Evolutionary conservation across 2,113 vertebrate species (phyloP), one percentile per base, ranked within the genome.

Genomic region (Numida meleagris): DNA sequence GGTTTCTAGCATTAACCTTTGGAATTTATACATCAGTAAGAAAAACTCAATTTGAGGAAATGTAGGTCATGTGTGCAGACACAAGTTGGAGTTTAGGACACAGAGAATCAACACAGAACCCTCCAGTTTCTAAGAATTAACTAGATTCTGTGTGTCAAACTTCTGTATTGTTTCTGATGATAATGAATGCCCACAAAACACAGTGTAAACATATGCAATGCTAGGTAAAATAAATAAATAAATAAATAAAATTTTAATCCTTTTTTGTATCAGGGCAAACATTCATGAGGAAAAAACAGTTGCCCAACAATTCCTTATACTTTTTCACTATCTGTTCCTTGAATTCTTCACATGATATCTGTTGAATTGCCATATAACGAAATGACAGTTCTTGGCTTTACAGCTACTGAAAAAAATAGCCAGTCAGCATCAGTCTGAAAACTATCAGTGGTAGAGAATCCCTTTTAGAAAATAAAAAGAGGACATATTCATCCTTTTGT

Each of bases 261-360:
- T 6, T 53, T 84, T 89, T 67, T 67, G n/a, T 63, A 38, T 5
- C 17, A 65, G 16, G 23, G 40, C 25, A 79, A 42, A 57, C 2
- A 18, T 43, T 78, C 31, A 25, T 58, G 29, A 68, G 3, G 25
- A 33, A 76, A 88, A 76, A 19, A 6, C 55, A 59, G 10, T 51
- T 72, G 53, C n/a, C 21, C 12, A 12, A n/a, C 6, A 68, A 2
- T 42, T 67, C 4, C 58, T 59, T 58, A 50, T 4, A 1, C 36
- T 48, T 53, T 78, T 85, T 34, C 3, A 2, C 25, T 68, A 66
- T 21, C 16, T 46, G 3, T 29, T 82, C 3, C 11, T 73, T 50
- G 9, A 38, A 14, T 8, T 31, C 20, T 21, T 34, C 3, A 3
- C 13, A 5, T 1, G 2, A 2, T 61, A 12, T 66, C 51, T 57